Evolutionary conservation across 2,888 invertebrate species (phyloP).

Genomic region (Lasius fuliginosus): DNA sequence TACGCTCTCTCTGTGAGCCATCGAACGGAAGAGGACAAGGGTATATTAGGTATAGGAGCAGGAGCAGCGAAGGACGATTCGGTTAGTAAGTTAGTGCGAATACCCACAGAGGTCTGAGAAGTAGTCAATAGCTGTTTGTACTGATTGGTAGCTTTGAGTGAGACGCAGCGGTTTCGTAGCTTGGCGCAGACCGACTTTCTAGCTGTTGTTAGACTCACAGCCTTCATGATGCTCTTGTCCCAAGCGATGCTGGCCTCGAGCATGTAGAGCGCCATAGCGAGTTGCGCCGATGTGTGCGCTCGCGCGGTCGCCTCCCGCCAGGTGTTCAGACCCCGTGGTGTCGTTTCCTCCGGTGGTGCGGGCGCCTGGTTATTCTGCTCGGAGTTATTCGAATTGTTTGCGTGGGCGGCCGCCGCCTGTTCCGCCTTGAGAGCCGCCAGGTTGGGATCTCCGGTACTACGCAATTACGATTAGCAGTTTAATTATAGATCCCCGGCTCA

Average conservation of each 20-base stretch:
- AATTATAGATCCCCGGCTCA: neutral
- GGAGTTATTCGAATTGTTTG: conserved; percentile 80
- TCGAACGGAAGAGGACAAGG: conserved; percentile 58
- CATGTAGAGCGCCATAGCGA: conserved; percentile 96
- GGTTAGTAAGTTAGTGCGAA: conserved; percentile 85
- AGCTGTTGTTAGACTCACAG: conserved; percentile 91
- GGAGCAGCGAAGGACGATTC: conserved; percentile 73
- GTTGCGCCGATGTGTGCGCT: conserved; percentile 95
- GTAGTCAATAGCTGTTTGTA: conserved; percentile 86
- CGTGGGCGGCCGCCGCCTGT: conserved; percentile 83
- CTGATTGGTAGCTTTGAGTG: conserved; percentile 85
- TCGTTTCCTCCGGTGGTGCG: conserved; percentile 87
- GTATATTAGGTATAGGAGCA: conserved; percentile 47
- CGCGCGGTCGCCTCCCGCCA: conserved; percentile 97
- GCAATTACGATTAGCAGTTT: conserved; percentile 36
- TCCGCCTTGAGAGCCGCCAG: conserved; percentile 88
- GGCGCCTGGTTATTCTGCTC: conserved; percentile 84
- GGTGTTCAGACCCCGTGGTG: conserved; percentile 92
- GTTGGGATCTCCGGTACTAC: conserved; percentile 89
- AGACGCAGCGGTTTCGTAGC: conserved; percentile 85
- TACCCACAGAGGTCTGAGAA: conserved; percentile 86
- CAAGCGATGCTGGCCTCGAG: conserved; percentile 97
- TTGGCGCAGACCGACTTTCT: conserved; percentile 85
- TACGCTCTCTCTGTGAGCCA: conserved; percentile 69
- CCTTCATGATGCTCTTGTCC: conserved; percentile 99